A percentile compares a stretch with the other conserved stretches of the same genome.
Evolutionary conservation across 2,888 invertebrate genomes (phyloP).

Genomic region (Thumatha senex): DNA sequence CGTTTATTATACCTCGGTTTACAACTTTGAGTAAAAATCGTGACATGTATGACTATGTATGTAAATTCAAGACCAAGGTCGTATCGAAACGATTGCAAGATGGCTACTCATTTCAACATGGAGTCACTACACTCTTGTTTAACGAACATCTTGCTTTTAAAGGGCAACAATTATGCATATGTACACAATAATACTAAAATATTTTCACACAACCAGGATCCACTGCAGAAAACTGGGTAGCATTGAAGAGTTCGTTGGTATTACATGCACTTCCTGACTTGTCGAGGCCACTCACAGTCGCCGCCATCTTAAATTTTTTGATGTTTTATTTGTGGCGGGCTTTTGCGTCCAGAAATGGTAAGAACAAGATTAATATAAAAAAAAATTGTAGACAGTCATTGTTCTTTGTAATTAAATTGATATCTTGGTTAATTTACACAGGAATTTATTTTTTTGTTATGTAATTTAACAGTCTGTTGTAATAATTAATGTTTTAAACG

Average conservation of each 20-base stretch:
- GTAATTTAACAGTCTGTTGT: constrained; percentile 11
- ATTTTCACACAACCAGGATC: constrained; percentile 57
- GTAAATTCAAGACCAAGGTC: constrained; percentile 42
- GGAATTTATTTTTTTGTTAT: constrained; percentile 21
- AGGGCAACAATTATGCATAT: constrained; percentile 54
- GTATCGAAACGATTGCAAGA: constrained; percentile 42
- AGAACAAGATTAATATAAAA: constrained; percentile 39
- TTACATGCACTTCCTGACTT: constrained; percentile 78
- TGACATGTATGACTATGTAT: too few species aligned
- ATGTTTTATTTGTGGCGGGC: constrained; percentile 79
- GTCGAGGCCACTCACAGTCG: constrained; percentile 67
- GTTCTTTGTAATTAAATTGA: constrained; percentile 9
- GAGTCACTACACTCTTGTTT: constrained; percentile 32
- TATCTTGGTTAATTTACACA: constrained; percentile 21
- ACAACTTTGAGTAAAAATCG: too few species aligned
- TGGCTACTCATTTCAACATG: constrained; percentile 44
- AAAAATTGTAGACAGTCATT: constrained; percentile 24
- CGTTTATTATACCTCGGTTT: too few species aligned
- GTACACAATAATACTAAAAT: constrained; percentile 49
- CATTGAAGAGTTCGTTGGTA: constrained; percentile 82
- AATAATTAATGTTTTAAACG: neutral
- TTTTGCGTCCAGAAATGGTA: constrained; percentile 60
- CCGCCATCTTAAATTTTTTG: constrained; percentile 77
- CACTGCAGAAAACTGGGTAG: constrained; percentile 64
- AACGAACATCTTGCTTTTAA: constrained; percentile 54